A percentile compares a stretch with the other conserved stretches of the same genome.
These are phyloP conservation scores for Drosophila longiperda DNA, from an alignment of 2,888 invertebrate genomes.

Conservation along the genomic window DNA sequence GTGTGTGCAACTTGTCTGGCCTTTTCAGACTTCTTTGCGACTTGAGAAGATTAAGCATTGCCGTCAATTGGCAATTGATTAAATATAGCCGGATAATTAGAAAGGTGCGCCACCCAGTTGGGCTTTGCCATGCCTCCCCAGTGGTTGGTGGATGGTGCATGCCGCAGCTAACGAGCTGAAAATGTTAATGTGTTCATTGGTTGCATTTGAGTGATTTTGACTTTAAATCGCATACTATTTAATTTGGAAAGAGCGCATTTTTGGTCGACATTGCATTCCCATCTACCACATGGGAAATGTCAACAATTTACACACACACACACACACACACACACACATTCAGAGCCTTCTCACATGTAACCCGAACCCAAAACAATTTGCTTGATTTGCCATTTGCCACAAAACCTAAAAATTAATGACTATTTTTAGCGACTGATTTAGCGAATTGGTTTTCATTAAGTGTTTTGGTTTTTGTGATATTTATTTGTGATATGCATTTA, in stretches of 20 bases:
- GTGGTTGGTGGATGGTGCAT: slow-evolving; percentile 21
- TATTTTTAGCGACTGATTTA: slow-evolving; percentile 31
- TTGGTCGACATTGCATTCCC: slow-evolving; percentile 27
- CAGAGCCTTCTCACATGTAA: not conserved
- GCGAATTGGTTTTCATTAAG: slow-evolving; percentile 22
- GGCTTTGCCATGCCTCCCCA: slow-evolving; percentile 27
- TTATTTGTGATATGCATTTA: not conserved
- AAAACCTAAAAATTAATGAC: slow-evolving; percentile 70
- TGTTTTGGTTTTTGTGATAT: not conserved
- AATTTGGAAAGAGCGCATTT: slow-evolving; percentile 67
- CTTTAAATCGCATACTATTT: slow-evolving; percentile 66
- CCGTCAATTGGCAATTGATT: slow-evolving; percentile 34
- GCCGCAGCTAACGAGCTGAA: slow-evolving; percentile 34
- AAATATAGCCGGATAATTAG: slow-evolving; percentile 56
- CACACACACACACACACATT: not conserved
- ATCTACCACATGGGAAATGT: not conserved
- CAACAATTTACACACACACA: not conserved
- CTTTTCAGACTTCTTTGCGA: not conserved
- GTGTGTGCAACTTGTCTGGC: not conserved
- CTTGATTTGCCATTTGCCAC: slow-evolving; percentile 43
- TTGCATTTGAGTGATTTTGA: slow-evolving; percentile 45
- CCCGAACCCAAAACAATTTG: slow-evolving; percentile 5
- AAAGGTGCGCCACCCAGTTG: slow-evolving; percentile 37
- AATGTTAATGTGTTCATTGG: slow-evolving; percentile 37
- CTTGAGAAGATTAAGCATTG: slow-evolving; percentile 5